These are phyloP conservation scores for Gymnopithys bicolor DNA, from an alignment of 2,797 vertebrate species.

Conservation along the genomic window DNA sequence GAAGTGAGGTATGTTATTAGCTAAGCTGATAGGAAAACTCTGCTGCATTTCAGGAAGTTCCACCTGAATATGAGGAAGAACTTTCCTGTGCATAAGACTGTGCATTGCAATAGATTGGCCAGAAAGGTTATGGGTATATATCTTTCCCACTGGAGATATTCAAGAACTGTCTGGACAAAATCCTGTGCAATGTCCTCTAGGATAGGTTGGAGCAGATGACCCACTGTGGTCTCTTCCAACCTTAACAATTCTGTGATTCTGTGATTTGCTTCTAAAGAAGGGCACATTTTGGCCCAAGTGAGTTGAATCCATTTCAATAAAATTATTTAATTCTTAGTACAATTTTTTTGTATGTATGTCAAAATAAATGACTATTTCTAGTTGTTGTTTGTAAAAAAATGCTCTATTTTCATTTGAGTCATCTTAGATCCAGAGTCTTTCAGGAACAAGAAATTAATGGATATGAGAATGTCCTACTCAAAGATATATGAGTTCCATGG, in stretches of 20 bases:
- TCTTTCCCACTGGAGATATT: neutral
- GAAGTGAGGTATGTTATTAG: neutral
- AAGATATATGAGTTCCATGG: neutral
- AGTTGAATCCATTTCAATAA: neutral
- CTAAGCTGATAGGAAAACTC: neutral
- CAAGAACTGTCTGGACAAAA: neutral
- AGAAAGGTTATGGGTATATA: neutral
- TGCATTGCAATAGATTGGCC: neutral
- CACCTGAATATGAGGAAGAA: neutral
- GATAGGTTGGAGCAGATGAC: neutral
- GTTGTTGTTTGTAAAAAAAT: neutral
- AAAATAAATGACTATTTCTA: neutral
- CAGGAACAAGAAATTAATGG: neutral
- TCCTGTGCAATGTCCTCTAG: neutral
- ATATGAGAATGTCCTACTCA: neutral
- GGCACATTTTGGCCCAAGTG: neutral
- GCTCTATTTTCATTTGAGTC: neutral
- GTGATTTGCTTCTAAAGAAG: neutral
- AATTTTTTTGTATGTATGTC: neutral
- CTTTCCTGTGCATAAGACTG: neutral
- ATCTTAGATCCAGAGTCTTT: neutral
- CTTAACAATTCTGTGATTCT: neutral
- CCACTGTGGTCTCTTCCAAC: neutral
- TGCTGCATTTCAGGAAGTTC: neutral
- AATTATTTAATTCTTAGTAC: neutral